Evolutionary conservation across 2,113 vertebrate species (phyloP), one percentile per base, ranked within the genome.

Genomic region (Neodon shergylaensis): DNA sequence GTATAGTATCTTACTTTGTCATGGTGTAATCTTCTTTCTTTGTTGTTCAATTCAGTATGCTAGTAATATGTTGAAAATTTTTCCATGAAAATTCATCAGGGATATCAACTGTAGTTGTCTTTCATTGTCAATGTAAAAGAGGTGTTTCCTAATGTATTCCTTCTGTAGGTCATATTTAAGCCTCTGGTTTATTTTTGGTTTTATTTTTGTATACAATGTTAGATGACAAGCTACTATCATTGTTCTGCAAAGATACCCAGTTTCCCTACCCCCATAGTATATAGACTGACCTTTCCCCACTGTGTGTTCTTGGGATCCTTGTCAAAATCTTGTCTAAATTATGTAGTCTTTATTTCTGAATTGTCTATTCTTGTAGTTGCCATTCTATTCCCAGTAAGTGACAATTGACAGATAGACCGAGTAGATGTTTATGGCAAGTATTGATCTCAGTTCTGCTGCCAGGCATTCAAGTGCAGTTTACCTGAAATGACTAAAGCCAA

Each of bases 381-480:
- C 85, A 87, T 96, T 98, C 97, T 94, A 94, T 98, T 97, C 97
- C 39, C 68, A 97, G 84, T 92, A 92, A 94, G 88, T 94, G 76
- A 91, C 97, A 93, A 97, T 94, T 92, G 78, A 79, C 89, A 49
- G 0, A 0, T 96, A 96, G 93, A 96, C 96, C 97, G 87, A 92
- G 91, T 94, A 98, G 97, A 88, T 92, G 90, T 93, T 77, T 95
- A 90, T 87, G 91, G 86, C 97, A 96, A 76, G 92, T 98, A 98
- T 96, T 92, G 96, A 98, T 98, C 97, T 98, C 39, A 97, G n/a
- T 78, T 96, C 94, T 95, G 63, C 49, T 97, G 7, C 16, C 28
- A 89, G 68, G 91, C 90, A 79, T 63, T 97, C 97, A 97, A 96
- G 94, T 97, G 54, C 47, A n/a, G 82, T 70, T 95, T 93, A 90